phyloP scores from a whole-genome alignment of 2,797 vertebrate species.

The Morus bassanus region DNA sequence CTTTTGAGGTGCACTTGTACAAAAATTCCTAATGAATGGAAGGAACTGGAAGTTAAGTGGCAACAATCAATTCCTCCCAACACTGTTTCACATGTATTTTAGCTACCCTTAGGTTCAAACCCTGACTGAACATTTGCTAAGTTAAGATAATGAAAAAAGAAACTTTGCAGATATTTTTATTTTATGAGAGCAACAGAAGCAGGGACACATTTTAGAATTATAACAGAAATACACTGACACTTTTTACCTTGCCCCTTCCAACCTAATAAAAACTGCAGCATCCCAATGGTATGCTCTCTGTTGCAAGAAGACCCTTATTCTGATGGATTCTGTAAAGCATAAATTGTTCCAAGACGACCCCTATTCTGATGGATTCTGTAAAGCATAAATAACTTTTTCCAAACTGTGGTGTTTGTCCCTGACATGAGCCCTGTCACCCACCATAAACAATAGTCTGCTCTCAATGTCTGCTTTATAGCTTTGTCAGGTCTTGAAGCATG shows the following conservation, averaged over 20 bases:
- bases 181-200: background rate
- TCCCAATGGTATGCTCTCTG: background rate
- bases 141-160: background rate
- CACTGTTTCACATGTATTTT: background rate
- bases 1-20: background rate
- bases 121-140: background rate
- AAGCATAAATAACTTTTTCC: background rate
- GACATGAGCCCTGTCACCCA: background rate
- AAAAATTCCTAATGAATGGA: background rate
- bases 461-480: background rate
- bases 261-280: background rate
- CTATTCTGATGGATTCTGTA: background rate
- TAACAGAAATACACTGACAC: rapidly evolving
- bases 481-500: background rate
- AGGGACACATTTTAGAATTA: background rate
- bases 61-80: background rate
- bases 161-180: background rate
- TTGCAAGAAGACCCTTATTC: background rate
- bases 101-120: background rate
- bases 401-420: background rate
- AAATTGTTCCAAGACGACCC: background rate
- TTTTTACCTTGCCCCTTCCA: background rate
- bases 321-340: background rate
- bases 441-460: background rate
- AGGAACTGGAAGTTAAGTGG: background rate